Base-by-base conservation (phyloP, 2,797 vertebrate species). In the Peromyscus eremicus region DNA sequence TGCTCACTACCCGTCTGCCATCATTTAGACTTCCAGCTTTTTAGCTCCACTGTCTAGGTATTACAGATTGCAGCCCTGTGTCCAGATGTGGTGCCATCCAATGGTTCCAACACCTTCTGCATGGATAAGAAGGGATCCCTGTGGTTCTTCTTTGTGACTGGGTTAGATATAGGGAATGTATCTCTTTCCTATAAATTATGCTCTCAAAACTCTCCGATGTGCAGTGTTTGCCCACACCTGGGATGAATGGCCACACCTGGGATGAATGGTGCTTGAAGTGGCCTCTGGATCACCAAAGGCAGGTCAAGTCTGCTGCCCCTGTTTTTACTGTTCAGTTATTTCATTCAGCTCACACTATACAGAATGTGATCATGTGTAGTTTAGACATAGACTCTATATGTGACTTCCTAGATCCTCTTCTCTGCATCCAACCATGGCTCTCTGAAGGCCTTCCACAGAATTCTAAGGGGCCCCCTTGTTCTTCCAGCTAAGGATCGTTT, bases 241-340 rank as follows among this genome's bases (percentile, higher is more conserved):
- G 25, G n/a, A 73, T 81, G 75, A 60, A 29, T 92, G 71, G n/a
- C 71, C 19, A 71, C 57, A 21, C 57, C 29, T 37, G 32, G 25
- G n/a, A 73, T 81, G 75, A 60, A 29, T 92, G 71, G n/a, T 71
- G 0, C 2, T 71, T 84, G 25, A 49, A 86, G 64, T 29, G 64
- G n/a, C 55, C 79, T 89, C 82, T 34, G 8, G 93, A 25, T 96
- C 73, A 82, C 86, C 81, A 91, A 80, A 95, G 76, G 43, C 32
- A 84, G 64, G 79, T 62, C 88, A 77, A 66, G 83, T 66, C 75
- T 32, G 12, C 71, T 25, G 7, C 37, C 70, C 52, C 23, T 71
- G 37, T 14, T 92, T 90, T 79, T 89, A 95, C 90, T 46, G 70
- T 73, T 34, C 32, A 75, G 46, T 17, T 37, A 55, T 89, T 95